Conservation (phyloP, 2,113 vertebrate species). For the Crotalus tigris region DNA sequence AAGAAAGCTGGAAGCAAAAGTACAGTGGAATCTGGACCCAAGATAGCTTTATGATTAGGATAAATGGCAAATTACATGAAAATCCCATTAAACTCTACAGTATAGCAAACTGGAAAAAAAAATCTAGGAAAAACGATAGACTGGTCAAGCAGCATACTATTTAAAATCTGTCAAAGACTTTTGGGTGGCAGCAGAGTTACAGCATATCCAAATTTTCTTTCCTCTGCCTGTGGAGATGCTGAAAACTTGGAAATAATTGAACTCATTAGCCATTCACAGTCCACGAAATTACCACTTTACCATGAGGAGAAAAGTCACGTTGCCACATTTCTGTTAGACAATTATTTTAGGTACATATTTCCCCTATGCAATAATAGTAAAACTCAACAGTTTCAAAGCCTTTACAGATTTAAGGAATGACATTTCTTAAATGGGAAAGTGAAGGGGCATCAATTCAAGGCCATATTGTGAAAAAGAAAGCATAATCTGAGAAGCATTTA, state of each 20-base stretch:
- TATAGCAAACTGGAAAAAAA: constrained; percentile 31
- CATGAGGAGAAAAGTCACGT: not conserved
- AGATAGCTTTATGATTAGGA: constrained; percentile 39
- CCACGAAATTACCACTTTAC: rapidly evolving
- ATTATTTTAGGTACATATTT: not conserved
- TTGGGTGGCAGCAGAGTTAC: not conserved
- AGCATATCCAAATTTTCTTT: not conserved
- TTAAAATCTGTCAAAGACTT: constrained; percentile 23
- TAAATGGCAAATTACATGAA: constrained; percentile 49
- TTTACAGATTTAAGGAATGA: not conserved
- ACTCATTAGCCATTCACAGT: rapidly evolving
- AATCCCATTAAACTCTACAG: constrained; percentile 36
- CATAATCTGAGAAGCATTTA: not conserved
- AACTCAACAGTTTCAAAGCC: not conserved
- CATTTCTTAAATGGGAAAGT: not conserved
- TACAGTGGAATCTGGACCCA: constrained; percentile 39
- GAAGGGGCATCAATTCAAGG: not conserved
- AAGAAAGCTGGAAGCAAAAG: constrained; percentile 53
- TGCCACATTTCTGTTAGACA: not conserved
- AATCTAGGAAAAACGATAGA: constrained; percentile 18
- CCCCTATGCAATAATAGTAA: not conserved
- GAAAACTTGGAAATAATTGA: not conserved
- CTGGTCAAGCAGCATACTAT: constrained; percentile 11
- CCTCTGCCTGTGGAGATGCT: constrained; percentile 18
- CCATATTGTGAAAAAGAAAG: not conserved